These are phyloP conservation scores for Athalia rosae DNA, from an alignment of 2,888 invertebrate genomes.

Conservation along the genomic window DNA sequence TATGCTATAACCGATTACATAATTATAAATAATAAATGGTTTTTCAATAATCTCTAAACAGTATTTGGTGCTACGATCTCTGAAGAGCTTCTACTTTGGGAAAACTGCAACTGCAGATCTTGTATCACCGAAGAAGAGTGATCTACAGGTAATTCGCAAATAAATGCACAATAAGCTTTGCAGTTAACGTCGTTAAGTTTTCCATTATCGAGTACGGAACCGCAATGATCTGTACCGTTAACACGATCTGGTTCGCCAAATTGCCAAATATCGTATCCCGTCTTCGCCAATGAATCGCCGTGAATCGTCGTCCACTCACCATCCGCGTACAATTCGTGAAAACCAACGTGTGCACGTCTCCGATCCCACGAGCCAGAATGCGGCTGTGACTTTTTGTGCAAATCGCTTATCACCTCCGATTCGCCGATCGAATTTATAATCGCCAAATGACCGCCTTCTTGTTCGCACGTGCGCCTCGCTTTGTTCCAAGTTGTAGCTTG, in stretches of 20 bases:
- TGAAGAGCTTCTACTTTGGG: background rate
- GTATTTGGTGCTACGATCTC: no score
- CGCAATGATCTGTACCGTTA: background rate
- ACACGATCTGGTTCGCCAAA: background rate
- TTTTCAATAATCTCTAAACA: no score
- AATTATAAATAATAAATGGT: no score
- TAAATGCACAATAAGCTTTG: no score
- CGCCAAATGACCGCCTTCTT: constrained; percentile 1
- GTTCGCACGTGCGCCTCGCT: background rate
- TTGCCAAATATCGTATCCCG: background rate
- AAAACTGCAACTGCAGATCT: background rate
- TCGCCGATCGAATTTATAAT: constrained; percentile 21
- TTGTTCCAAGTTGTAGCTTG: background rate
- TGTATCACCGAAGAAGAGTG: background rate
- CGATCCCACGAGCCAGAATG: background rate
- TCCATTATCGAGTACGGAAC: background rate
- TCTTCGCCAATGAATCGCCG: background rate
- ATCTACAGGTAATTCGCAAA: constrained; percentile 1
- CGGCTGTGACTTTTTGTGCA: background rate
- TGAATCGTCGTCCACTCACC: constrained; percentile 12
- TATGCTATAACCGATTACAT: constrained; percentile 17
- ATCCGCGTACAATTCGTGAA: constrained; percentile 8
- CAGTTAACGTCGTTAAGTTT: background rate
- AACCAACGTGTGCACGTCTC: background rate
- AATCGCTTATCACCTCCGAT: background rate